Evolutionary conservation across 2,888 invertebrate genomes (phyloP).

Genomic region (Ryuthela nishihirai): DNA sequence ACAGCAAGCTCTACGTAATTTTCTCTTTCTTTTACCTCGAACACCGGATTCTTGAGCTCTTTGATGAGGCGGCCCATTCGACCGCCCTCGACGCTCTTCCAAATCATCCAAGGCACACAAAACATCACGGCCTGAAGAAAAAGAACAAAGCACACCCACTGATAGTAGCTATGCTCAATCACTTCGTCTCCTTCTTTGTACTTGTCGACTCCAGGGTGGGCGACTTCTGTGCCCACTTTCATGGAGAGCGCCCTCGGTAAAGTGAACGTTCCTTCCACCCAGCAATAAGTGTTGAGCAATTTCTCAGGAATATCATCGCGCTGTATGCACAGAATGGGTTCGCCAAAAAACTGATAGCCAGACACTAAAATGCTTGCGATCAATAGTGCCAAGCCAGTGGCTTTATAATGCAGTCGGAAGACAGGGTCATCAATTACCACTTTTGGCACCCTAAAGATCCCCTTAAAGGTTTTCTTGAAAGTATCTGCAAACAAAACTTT

Average conservation of each 20-base stretch:
- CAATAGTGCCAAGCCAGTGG: slow-evolving; percentile 38
- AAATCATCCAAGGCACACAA: slow-evolving; percentile 44
- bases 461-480: slow-evolving; percentile 25
- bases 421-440: slow-evolving; percentile 79
- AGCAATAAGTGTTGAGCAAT: slow-evolving; percentile 91
- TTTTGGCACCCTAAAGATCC: slow-evolving; percentile 13
- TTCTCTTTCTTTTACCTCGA: slow-evolving; percentile 14
- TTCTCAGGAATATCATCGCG: slow-evolving; percentile 72
- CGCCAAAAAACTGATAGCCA: slow-evolving; percentile 56
- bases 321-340: slow-evolving; percentile 74
- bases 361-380: slow-evolving; percentile 41
- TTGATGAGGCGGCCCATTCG: slow-evolving; percentile 38
- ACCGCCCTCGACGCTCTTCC: slow-evolving; percentile 43
- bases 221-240: slow-evolving; percentile 36
- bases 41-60: slow-evolving; percentile 41
- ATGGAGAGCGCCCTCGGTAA: slow-evolving; percentile 44
- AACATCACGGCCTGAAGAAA: slow-evolving; percentile 47
- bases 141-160: slow-evolving; percentile 49
- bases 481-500: slow-evolving; percentile 33
- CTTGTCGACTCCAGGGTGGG: slow-evolving; percentile 51
- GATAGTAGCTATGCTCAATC: slow-evolving; percentile 45
- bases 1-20: slow-evolving; percentile 34
- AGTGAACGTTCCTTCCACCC: slow-evolving; percentile 51
- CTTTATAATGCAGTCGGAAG: slow-evolving; percentile 55
- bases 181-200: slow-evolving; percentile 28